These are phyloP conservation scores for Diglossa cyanea DNA, from an alignment of 2,797 vertebrate genomes.

Conservation along the genomic window DNA sequence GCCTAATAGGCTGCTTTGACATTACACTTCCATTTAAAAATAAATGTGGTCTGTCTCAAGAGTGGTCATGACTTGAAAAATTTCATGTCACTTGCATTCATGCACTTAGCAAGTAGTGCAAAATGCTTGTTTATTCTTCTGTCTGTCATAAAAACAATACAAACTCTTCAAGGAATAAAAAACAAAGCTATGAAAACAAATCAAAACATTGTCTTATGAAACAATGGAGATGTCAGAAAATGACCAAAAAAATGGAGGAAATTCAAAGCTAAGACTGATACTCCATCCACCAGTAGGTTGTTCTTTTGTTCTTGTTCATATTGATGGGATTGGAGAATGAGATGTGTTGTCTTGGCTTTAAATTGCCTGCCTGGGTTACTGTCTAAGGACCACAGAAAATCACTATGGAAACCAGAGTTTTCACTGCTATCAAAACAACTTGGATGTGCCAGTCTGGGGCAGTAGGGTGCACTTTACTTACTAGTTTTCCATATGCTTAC, in stretches of 20 bases:
- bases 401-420: background rate
- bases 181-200: background rate
- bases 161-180: background rate
- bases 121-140: background rate
- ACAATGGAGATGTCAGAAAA: background rate
- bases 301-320: background rate
- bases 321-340: background rate
- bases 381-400: background rate
- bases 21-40: background rate
- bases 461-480: background rate
- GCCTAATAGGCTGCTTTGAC: background rate
- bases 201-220: background rate
- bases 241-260: background rate
- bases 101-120: background rate
- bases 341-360: background rate
- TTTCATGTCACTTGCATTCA: background rate
- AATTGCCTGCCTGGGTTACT: background rate
- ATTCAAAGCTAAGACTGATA: background rate
- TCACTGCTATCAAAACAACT: background rate
- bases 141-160: background rate
- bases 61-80: background rate
- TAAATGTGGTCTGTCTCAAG: background rate
- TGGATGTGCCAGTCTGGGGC: background rate
- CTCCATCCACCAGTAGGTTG: background rate
- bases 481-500: background rate